phyloP scores from a whole-genome alignment of 2,888 invertebrate species.

The Myathropa florea region DNA sequence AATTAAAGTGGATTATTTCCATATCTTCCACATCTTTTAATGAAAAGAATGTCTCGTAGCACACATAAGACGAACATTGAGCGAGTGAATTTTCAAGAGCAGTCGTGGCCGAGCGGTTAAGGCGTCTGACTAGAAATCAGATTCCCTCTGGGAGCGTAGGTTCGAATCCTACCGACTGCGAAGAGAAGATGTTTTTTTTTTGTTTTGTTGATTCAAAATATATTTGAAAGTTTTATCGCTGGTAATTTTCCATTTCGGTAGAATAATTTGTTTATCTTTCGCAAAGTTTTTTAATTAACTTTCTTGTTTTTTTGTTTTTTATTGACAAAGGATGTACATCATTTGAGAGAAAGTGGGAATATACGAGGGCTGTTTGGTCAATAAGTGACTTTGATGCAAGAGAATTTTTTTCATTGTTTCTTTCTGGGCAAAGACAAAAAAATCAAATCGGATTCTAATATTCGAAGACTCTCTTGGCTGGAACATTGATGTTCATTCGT shows the following conservation, averaged over 20 bases:
- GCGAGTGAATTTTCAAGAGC: conserved; percentile 56
- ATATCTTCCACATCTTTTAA: too few relatives aligned
- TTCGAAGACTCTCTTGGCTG: too few relatives aligned
- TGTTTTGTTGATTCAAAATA: neutral
- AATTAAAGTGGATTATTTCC: too few relatives aligned
- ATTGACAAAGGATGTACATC: too few relatives aligned
- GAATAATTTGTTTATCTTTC: neutral
- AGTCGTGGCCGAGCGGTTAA: conserved; percentile 81
- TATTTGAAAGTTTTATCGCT: too few relatives aligned
- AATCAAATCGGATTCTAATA: too few relatives aligned
- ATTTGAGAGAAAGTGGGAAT: too few relatives aligned
- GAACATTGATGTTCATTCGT: too few relatives aligned
- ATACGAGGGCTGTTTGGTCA: too few relatives aligned
- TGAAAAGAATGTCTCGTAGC: neutral
- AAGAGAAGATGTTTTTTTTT: conserved; percentile 6
- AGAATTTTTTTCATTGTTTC: too few relatives aligned
- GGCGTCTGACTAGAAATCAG: conserved; percentile 81
- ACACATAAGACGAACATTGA: neutral
- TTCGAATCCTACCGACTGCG: conserved; percentile 81
- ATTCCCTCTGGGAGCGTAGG: conserved; percentile 81
- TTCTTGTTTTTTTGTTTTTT: neutral
- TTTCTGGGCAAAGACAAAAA: too few relatives aligned
- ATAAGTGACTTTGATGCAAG: too few relatives aligned
- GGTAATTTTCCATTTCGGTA: neutral
- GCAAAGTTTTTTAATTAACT: neutral